Conservation (phyloP, 2,888 invertebrate species). For the Epirrhoe tristata region DNA sequence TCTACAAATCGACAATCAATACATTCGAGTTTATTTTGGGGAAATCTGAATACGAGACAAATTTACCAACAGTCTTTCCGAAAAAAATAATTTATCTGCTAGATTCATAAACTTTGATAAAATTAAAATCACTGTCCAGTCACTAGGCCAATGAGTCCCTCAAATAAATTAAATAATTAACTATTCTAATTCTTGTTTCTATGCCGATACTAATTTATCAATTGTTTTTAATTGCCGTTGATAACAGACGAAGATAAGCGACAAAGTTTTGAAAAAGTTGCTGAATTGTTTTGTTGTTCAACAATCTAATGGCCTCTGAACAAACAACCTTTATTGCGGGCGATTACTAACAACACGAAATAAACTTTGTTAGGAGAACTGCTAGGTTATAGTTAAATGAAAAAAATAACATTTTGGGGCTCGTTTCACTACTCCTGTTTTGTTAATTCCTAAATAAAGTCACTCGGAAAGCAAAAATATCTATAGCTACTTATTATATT, state of each 20-base stretch:
- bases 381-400: neutral
- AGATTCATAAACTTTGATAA: no score
- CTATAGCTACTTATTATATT: no score
- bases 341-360: conserved; percentile 6
- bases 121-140: no score
- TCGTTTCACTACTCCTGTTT: neutral
- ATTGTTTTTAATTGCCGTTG: neutral
- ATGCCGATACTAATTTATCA: conserved; percentile 6
- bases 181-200: conserved; percentile 2
- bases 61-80: no score
- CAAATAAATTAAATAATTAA: neutral
- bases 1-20: neutral
- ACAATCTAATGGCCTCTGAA: conserved; percentile 11
- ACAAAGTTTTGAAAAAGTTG: conserved; percentile 19
- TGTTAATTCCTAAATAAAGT: no score
- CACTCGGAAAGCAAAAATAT: no score
- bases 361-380: neutral
- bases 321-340: conserved; percentile 9
- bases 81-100: no score
- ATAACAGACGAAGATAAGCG: conserved; percentile 2
- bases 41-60: no score
- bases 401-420: neutral
- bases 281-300: conserved; percentile 7
- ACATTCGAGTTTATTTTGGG: no score
- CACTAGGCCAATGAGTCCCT: no score